Evolutionary conservation across 1,140 invertebrate genomes (phyloP).

Genomic region (Brachionus angularis): DNA sequence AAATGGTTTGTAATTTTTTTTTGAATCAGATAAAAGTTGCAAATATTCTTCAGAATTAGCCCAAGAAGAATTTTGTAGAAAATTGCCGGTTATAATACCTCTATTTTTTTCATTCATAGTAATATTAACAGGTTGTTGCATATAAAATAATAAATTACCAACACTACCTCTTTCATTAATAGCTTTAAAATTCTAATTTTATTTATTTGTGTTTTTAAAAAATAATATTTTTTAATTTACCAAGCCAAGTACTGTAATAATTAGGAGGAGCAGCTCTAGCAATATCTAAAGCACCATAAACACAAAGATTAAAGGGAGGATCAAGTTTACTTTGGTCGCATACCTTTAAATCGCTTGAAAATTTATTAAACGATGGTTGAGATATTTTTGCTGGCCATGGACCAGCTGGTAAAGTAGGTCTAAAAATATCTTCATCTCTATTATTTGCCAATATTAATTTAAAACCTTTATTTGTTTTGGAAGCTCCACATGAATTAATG

Average conservation of each 20-base stretch:
- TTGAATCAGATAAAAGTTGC: not conserved
- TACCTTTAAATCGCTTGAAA: not conserved
- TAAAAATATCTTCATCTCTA: conserved; percentile 24
- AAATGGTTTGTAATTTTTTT: conserved; percentile 38
- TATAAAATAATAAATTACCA: conserved; percentile 35
- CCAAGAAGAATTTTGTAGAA: conserved; percentile 36
- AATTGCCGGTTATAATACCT: conserved; percentile 3
- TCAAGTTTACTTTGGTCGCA: not conserved
- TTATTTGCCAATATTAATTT: conserved; percentile 39
- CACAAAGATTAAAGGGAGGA: not conserved
- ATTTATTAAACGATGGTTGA: not conserved
- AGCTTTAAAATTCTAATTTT: not conserved
- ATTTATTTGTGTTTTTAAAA: not conserved
- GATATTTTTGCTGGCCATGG: not conserved
- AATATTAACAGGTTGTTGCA: conserved; percentile 8
- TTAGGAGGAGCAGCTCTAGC: not conserved
- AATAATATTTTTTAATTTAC: not conserved
- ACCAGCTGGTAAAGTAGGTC: conserved; percentile 9
- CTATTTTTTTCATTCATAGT: conserved; percentile 7
- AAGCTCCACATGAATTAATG: conserved; percentile 31
- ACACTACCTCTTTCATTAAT: conserved; percentile 40
- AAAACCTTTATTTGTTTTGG: conserved; percentile 16
- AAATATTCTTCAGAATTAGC: not conserved
- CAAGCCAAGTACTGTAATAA: conserved; percentile 41
- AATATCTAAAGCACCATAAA: conserved; percentile 25